These are phyloP conservation scores for Myopa testacea DNA, from an alignment of 2,888 invertebrate species.

Conservation along the genomic window DNA sequence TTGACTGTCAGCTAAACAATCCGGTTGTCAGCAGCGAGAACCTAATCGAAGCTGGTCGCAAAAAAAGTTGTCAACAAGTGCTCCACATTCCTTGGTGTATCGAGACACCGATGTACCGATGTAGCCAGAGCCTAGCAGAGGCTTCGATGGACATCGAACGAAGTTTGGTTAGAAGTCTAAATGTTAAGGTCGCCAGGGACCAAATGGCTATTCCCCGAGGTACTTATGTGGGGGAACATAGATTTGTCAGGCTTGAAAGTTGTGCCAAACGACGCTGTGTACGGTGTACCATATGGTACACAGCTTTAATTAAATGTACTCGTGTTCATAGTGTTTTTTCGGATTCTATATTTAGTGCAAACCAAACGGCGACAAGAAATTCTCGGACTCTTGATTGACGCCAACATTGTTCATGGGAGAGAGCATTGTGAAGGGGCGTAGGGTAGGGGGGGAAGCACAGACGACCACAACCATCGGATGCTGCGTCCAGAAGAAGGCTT, in stretches of 20 bases:
- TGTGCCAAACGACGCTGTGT: neutral
- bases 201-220: neutral
- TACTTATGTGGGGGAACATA: neutral
- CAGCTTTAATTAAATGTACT: neutral
- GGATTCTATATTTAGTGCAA: too few species aligned
- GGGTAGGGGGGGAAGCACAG: too few species aligned
- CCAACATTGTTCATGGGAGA: neutral
- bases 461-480: neutral
- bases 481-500: neutral
- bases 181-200: conserved; percentile 20
- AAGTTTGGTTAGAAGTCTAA: neutral
- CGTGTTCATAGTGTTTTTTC: neutral
- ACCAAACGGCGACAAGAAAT: neutral
- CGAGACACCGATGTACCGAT: neutral
- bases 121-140: neutral
- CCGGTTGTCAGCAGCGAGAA: conserved; percentile 13
- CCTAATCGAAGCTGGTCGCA: conserved; percentile 15
- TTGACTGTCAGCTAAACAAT: neutral
- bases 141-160: too few species aligned
- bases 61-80: conserved; percentile 44
- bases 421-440: too few species aligned
- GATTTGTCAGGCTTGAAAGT: conserved; percentile 4
- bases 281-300: neutral
- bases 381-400: conserved; percentile 18
- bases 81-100: conserved; percentile 40